Percentiles rank a stretch among this genome's conserved stretches.
Conservation (phyloP, 2,888 invertebrate genomes). For the Sphaerophoria taeniata region DNA sequence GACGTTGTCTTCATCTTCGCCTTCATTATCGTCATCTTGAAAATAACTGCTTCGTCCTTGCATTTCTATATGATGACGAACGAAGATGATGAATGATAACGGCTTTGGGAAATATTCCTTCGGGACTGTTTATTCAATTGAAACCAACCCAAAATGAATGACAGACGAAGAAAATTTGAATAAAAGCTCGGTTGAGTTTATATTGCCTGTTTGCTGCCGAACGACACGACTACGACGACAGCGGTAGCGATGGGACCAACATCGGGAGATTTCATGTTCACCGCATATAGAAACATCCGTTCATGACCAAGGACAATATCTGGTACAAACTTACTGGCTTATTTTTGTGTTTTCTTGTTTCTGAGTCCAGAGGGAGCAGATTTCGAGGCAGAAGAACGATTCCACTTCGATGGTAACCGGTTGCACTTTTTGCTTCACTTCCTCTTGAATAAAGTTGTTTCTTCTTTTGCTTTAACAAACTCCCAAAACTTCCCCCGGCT, state of each 20-base stretch:
- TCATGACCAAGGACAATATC: slow-evolving; percentile 55
- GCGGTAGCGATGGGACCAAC: neutral
- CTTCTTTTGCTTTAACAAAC: neutral
- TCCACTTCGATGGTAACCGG: slow-evolving; percentile 47
- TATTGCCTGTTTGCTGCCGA: slow-evolving; percentile 11
- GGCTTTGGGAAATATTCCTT: slow-evolving; percentile 41
- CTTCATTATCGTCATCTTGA: slow-evolving; percentile 14
- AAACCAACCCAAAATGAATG: slow-evolving; percentile 66
- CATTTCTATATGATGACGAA: slow-evolving; percentile 28
- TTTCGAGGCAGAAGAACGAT: slow-evolving; percentile 8
- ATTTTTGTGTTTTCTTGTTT: slow-evolving; percentile 48
- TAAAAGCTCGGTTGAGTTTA: slow-evolving; percentile 22
- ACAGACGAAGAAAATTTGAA: slow-evolving; percentile 55
- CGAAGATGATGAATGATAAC: slow-evolving; percentile 62
- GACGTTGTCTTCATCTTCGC: neutral
- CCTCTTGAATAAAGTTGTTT: slow-evolving; percentile 38
- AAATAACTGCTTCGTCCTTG: slow-evolving; percentile 34
- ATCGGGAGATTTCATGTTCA: neutral
- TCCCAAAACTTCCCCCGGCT: neutral
- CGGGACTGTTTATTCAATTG: slow-evolving; percentile 70
- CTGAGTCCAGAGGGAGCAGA: slow-evolving; percentile 6
- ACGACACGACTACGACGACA: no score
- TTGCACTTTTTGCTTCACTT: slow-evolving; percentile 58
- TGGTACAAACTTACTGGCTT: slow-evolving; percentile 39
- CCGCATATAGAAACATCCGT: slow-evolving; percentile 23